Evolutionary conservation across 2,888 invertebrate species (phyloP).

Genomic region (Seira ritae): DNA sequence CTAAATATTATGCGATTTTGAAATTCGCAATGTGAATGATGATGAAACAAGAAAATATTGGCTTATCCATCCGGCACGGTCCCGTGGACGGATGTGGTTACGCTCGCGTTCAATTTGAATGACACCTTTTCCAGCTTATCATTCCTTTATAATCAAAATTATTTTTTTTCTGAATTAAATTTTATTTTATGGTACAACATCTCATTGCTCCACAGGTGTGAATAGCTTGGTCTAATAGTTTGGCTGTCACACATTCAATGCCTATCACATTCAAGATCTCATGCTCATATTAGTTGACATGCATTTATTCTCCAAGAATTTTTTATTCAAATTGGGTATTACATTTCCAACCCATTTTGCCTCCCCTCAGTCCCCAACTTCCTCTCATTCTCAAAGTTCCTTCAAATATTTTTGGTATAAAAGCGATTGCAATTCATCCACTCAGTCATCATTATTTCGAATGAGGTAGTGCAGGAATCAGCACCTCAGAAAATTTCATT

Average conservation of each 20-base stretch:
- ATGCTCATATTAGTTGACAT: too few species aligned
- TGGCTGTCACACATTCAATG: constrained; percentile 26
- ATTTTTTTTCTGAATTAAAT: neutral
- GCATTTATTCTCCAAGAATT: neutral
- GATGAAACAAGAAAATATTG: neutral
- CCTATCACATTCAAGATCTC: neutral
- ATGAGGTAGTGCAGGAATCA: constrained; percentile 28
- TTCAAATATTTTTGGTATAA: constrained; percentile 51
- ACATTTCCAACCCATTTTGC: constrained; percentile 27
- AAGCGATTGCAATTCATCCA: constrained; percentile 21
- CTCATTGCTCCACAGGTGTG: constrained; percentile 46
- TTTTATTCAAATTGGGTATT: neutral
- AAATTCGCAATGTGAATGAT: neutral
- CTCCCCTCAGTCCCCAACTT: constrained; percentile 42
- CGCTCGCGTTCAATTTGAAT: neutral
- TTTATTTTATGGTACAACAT: neutral
- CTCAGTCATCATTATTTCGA: constrained; percentile 28
- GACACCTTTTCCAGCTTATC: constrained; percentile 12
- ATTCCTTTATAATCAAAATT: neutral
- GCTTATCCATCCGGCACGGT: neutral
- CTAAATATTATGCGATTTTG: neutral
- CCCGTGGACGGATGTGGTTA: constrained; percentile 9
- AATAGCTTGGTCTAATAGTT: constrained; percentile 7
- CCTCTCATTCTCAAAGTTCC: constrained; percentile 23
- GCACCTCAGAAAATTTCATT: constrained; percentile 22